These are phyloP conservation scores for Poeciliopsis prolifica DNA, from an alignment of 2,113 vertebrate genomes.

Conservation along the genomic window DNA sequence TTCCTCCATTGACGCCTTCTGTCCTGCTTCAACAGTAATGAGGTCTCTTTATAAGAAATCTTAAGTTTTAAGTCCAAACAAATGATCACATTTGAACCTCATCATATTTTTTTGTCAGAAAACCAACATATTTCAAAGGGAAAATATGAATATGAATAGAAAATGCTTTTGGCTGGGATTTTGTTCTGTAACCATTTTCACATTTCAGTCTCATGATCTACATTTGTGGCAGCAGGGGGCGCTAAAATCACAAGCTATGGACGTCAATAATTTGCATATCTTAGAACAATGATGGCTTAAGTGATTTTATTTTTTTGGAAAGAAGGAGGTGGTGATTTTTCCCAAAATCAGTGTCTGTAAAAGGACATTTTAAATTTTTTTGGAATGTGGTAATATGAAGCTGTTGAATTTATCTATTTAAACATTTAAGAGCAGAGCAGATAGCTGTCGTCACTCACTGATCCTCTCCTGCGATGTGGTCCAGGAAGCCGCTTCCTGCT, in stretches of 20 bases:
- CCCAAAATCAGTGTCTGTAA: too few relatives aligned
- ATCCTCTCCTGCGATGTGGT: constrained; percentile 21
- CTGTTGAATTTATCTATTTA: background rate
- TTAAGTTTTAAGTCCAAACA: too few relatives aligned
- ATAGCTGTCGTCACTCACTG: constrained; percentile 60
- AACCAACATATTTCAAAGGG: too few relatives aligned
- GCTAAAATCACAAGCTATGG: background rate
- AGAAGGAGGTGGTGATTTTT: too few relatives aligned
- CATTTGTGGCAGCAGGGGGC: background rate
- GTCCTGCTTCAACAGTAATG: too few relatives aligned
- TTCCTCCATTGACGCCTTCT: too few relatives aligned
- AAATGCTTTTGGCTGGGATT: background rate
- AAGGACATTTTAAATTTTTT: too few relatives aligned
- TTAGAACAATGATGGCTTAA: too few relatives aligned
- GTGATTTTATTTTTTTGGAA: too few relatives aligned
- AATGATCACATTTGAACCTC: too few relatives aligned
- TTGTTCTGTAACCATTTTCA: background rate
- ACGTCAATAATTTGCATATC: background rate
- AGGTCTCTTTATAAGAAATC: too few relatives aligned
- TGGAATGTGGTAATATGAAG: background rate
- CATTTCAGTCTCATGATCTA: background rate
- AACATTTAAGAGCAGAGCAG: constrained; percentile 1
- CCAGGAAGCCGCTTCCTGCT: constrained; percentile 18
- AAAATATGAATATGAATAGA: background rate
- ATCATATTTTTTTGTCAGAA: too few relatives aligned